Evolutionary conservation across 2,113 vertebrate species (phyloP).

Genomic region (Brachyhypopomus occidentalis): DNA sequence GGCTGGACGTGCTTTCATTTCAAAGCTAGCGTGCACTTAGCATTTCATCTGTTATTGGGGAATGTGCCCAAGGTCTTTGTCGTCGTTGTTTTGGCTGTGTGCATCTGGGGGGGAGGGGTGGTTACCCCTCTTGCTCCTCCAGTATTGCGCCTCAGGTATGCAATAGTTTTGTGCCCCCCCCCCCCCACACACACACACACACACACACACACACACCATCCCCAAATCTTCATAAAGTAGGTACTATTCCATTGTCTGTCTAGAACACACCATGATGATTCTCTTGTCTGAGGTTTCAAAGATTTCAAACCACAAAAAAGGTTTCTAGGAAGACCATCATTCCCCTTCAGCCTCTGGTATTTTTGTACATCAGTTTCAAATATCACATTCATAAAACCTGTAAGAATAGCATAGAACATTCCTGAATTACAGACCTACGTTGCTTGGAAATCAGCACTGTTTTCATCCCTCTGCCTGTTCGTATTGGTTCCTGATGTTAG

Average conservation of each 20-base stretch:
- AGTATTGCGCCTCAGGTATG: conserved; percentile 53
- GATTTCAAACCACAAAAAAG: not conserved
- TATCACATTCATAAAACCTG: no score
- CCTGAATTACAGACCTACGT: no score
- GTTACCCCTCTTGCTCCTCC: conserved; percentile 23
- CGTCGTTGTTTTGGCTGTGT: conserved; percentile 22
- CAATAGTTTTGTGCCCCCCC: conserved; percentile 37
- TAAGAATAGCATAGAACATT: no score
- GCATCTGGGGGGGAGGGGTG: not conserved
- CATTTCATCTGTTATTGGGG: not conserved
- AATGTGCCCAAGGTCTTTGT: not conserved
- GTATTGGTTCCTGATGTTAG: not conserved
- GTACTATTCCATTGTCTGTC: not conserved
- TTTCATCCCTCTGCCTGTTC: not conserved
- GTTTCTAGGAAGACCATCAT: not conserved
- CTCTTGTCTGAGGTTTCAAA: not conserved
- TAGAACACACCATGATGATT: conserved; percentile 20
- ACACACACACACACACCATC: no score
- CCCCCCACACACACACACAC: not conserved
- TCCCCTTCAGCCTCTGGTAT: not conserved
- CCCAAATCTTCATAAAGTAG: not conserved
- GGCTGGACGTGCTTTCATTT: no score
- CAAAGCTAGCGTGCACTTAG: no score
- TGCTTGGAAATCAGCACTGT: no score
- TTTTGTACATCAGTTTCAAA: no score